phyloP scores from a whole-genome alignment of 2,113 vertebrate genomes.

The Theristicus caerulescens region DNA sequence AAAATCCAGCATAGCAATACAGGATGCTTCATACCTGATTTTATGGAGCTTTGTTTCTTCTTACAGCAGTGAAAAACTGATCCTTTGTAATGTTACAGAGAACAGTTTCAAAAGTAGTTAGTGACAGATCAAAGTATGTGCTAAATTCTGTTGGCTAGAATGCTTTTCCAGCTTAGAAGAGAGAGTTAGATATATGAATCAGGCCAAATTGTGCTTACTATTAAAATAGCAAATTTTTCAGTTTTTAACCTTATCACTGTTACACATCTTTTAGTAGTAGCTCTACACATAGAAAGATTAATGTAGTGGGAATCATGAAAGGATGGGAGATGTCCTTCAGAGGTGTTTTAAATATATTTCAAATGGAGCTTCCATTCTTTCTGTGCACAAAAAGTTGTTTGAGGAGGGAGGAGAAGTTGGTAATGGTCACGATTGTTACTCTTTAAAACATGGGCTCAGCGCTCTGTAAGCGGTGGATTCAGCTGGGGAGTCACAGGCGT shows the following conservation, averaged over 20 bases:
- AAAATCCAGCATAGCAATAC: neutral
- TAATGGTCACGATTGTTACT: neutral
- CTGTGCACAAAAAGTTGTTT: neutral
- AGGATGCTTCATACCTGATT: neutral
- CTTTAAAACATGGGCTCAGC: neutral
- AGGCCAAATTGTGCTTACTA: neutral
- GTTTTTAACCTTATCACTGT: neutral
- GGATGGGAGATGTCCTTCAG: neutral
- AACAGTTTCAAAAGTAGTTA: neutral
- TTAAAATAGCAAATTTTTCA: neutral
- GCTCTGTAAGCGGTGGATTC: neutral
- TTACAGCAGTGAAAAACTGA: neutral
- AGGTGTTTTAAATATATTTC: neutral
- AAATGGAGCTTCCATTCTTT: neutral
- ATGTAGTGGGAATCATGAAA: neutral
- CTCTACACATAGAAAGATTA: neutral
- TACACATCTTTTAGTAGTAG: neutral
- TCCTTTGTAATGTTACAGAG: neutral
- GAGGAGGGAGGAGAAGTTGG: neutral
- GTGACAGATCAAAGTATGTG: neutral
- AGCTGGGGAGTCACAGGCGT: neutral
- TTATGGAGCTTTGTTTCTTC: neutral
- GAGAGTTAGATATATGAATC: fast-evolving
- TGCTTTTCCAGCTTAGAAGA: neutral
- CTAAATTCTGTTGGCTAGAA: neutral